Evolutionary conservation across 2,888 invertebrate species (phyloP).

Genomic region (Epicampocera succincta): DNA sequence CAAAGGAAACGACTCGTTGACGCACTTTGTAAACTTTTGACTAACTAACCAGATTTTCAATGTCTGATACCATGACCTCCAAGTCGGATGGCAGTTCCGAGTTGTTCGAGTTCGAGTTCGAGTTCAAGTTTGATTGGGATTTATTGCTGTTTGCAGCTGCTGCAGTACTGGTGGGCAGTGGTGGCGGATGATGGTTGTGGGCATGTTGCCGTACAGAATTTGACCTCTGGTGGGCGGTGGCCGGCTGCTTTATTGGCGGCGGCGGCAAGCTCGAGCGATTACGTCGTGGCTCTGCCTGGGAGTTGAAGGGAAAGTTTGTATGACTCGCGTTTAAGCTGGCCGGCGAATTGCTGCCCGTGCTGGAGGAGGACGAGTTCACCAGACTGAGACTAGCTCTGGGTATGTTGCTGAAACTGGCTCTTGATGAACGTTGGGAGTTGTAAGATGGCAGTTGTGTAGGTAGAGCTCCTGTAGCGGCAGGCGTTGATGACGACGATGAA

Average conservation of each 20-base stretch:
- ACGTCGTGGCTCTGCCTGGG: conserved; percentile 69
- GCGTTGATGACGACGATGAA: conserved; percentile 64
- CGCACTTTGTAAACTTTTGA: conserved; percentile 68
- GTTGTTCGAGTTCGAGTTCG: conserved; percentile 43
- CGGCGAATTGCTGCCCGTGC: conserved; percentile 59
- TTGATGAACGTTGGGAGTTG: conserved; percentile 73
- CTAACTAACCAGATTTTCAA: conserved; percentile 82
- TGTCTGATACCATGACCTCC: conserved; percentile 81
- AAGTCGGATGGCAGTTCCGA: conserved; percentile 79
- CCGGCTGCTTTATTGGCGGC: conserved; percentile 56
- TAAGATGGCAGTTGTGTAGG: conserved; percentile 70
- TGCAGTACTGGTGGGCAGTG: conserved; percentile 63
- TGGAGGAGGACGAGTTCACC: conserved; percentile 62
- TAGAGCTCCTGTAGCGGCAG: conserved; percentile 39
- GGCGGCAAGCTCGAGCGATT: conserved; percentile 72
- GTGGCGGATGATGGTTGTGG: conserved; percentile 71
- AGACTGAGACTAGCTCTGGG: conserved; percentile 80
- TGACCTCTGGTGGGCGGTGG: conserved; percentile 66
- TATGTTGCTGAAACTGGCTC: conserved; percentile 80
- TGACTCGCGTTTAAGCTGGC: conserved; percentile 69
- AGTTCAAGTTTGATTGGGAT: conserved; percentile 37
- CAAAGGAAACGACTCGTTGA: conserved; percentile 52
- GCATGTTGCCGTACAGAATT: conserved; percentile 69
- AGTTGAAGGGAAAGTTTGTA: conserved; percentile 71
- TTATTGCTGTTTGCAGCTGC: conserved; percentile 36